Base-by-base conservation (phyloP, 1,140 invertebrate species). In the Carposina sasakii region DNA sequence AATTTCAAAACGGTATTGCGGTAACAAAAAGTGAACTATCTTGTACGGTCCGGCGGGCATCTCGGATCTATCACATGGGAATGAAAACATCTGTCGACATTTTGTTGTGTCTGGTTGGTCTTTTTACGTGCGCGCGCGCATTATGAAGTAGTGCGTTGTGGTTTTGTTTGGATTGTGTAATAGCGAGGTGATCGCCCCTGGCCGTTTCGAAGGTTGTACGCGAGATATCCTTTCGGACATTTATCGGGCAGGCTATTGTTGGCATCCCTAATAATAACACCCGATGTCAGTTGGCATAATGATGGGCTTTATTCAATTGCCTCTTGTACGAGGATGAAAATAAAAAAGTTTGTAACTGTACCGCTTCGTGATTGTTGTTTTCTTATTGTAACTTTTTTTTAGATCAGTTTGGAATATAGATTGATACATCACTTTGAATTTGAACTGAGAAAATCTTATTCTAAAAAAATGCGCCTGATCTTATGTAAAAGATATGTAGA, bases 71-170 rank as follows among this genome's bases (percentile, higher is more conserved):
- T 73, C 65, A 67, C 58, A 69, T 65, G 66, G 60, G 66, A 71
- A 67, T 69, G 63, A 73, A 73, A 73, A 76, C 68, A 71, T 73
- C 70, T 76, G 72, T 73, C 66, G 68, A 67, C 62, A 62, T 71
- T 62, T 64, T 60, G 63, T 63, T 51, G 60, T 57, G 57, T 64
- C 57, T 54, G 48, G 51, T 50, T 52, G 43, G 48, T 41, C 36
- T 57, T 60, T 60, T 57, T 43, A 48, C 39, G 44, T 53, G 51
- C 57, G 54, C 55, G 47, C 55, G 57, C 50, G 62, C 55, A 55
- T 62, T 62, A 62, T 56, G 50, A 54, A 54, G 58, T 54, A 42
- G 50, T 56, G 46, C 40, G 60, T 56, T 12, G 51, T 53, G 31
- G 53, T 60, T 57, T 63, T 60, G 47, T 63, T 63, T 52, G 51